phyloP scores from a whole-genome alignment of 2,113 vertebrate genomes.

The Rhineura floridana region DNA sequence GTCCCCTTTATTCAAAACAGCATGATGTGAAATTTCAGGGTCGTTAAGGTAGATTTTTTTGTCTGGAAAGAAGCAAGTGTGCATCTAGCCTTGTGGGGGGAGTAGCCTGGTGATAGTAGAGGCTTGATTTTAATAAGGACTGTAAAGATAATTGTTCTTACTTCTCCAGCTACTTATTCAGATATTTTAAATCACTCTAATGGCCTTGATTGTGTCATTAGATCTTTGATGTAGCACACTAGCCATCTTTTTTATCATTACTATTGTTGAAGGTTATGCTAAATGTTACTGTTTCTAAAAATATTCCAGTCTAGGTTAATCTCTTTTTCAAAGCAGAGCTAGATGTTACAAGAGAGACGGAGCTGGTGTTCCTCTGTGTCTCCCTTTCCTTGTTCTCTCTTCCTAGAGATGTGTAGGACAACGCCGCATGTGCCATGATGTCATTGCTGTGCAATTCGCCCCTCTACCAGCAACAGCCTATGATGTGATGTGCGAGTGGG shows the following conservation, averaged over 20 bases:
- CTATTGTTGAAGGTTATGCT: background rate
- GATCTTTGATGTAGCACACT: background rate
- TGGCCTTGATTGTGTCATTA: background rate
- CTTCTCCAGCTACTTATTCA: background rate
- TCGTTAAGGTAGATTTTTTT: constrained; percentile 27
- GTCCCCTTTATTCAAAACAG: constrained; percentile 26
- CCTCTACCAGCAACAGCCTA: background rate
- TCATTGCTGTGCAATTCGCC: background rate
- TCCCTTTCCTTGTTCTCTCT: background rate
- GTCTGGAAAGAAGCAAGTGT: background rate
- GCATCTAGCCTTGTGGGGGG: constrained; percentile 1
- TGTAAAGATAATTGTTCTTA: background rate
- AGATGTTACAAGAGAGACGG: background rate
- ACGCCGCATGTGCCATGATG: background rate
- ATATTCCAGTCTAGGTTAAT: background rate
- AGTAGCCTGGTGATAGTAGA: accelerated
- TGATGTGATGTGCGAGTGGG: background rate
- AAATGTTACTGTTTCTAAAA: background rate
- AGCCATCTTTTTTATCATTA: background rate
- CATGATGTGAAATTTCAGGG: background rate
- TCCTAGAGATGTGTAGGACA: background rate
- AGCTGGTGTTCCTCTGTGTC: background rate
- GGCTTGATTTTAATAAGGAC: background rate
- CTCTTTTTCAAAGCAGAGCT: no score
- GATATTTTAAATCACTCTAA: background rate